These are phyloP conservation scores for Amiota mariae DNA, from an alignment of 2,888 invertebrate species.

Conservation along the genomic window DNA sequence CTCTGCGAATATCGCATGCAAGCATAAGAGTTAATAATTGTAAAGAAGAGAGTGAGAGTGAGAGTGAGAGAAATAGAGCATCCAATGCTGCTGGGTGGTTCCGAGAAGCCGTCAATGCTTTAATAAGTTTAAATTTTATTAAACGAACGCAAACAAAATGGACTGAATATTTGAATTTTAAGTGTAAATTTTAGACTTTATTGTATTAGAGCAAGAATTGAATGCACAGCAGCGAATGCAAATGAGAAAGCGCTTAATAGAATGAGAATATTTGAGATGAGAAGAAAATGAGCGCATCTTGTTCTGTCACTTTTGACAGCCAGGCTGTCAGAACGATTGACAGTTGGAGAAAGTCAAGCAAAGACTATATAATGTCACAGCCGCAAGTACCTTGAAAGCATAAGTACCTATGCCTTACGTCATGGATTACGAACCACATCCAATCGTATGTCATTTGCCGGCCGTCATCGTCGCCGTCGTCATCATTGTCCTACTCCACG, in stretches of 20 bases:
- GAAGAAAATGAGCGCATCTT: slow-evolving; percentile 8
- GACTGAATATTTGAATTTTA: slow-evolving; percentile 72
- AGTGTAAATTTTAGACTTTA: slow-evolving; percentile 71
- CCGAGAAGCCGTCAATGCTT: slow-evolving; percentile 67
- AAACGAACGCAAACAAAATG: slow-evolving; percentile 70
- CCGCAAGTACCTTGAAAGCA: slow-evolving; percentile 5
- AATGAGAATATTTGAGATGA: not conserved
- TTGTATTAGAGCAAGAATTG: slow-evolving; percentile 55
- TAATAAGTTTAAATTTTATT: slow-evolving; percentile 61
- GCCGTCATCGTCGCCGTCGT: slow-evolving; percentile 13
- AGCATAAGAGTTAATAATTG: not conserved
- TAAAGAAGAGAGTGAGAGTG: slow-evolving; percentile 31
- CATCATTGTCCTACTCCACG: slow-evolving; percentile 38
- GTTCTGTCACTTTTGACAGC: slow-evolving; percentile 58
- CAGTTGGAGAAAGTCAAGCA: slow-evolving; percentile 36
- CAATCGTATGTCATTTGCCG: not conserved
- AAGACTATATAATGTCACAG: slow-evolving; percentile 29
- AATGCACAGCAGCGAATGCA: slow-evolving; percentile 41
- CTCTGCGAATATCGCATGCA: not conserved
- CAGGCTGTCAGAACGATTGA: slow-evolving; percentile 57
- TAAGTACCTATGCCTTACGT: no score
- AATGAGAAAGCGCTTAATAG: not conserved
- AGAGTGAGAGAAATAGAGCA: slow-evolving; percentile 53
- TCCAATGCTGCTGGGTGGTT: slow-evolving; percentile 68
- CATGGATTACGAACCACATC: no score